A percentile compares a stretch with the other conserved stretches of the same genome.
Conservation (phyloP, 2,888 invertebrate species). For the Diadromus collaris region DNA sequence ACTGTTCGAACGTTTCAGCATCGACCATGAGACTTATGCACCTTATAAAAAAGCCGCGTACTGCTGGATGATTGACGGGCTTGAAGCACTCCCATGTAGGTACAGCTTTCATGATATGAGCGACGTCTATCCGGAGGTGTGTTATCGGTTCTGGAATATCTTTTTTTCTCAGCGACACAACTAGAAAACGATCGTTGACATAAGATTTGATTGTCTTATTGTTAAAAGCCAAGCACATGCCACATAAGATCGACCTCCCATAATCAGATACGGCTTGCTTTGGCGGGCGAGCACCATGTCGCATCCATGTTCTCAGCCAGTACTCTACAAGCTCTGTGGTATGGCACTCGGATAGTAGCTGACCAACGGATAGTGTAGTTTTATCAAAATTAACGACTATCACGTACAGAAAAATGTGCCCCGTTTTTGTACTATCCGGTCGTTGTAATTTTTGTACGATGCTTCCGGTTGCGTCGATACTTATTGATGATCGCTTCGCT, state of each 20-base stretch:
- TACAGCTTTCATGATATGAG: slow-evolving; percentile 3
- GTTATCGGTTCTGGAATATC: not conserved
- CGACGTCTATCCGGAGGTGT: not conserved
- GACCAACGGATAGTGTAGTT: slow-evolving; percentile 46
- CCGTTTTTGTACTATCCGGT: slow-evolving; percentile 30
- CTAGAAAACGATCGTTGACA: slow-evolving; percentile 14
- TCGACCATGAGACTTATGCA: slow-evolving; percentile 21
- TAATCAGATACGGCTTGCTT: slow-evolving; percentile 48
- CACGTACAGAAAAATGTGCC: slow-evolving; percentile 54
- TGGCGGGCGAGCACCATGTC: slow-evolving; percentile 42
- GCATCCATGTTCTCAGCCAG: slow-evolving; percentile 45
- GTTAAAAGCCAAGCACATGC: slow-evolving; percentile 57
- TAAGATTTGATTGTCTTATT: slow-evolving; percentile 45
- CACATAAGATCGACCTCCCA: slow-evolving; percentile 51
- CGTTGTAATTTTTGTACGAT: slow-evolving; percentile 41
- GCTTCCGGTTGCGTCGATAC: slow-evolving; percentile 53
- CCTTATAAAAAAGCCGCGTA: not conserved
- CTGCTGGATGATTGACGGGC: not conserved
- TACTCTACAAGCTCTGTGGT: slow-evolving; percentile 47
- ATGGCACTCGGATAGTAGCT: slow-evolving; percentile 57
- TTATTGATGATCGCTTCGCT: slow-evolving; percentile 27
- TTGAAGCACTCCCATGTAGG: not conserved
- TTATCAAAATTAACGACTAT: slow-evolving; percentile 47
- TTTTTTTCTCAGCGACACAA: not conserved
- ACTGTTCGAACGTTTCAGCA: slow-evolving; percentile 14